Base-by-base conservation (phyloP, 2,113 vertebrate species). In the Proteles cristata region DNA sequence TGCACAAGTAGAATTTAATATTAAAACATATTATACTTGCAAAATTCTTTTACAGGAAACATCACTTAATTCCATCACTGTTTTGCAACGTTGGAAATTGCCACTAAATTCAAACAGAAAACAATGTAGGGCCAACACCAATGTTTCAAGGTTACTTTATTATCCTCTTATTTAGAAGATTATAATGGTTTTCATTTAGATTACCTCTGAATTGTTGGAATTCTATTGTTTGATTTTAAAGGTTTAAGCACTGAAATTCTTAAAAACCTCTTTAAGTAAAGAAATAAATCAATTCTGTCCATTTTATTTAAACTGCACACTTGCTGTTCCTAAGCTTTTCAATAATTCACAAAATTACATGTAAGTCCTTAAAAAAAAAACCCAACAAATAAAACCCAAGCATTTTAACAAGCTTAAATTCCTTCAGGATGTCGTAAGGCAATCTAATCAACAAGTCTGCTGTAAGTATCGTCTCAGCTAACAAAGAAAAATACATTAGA, bases 1-100 rank as follows among this genome's bases (percentile, higher is more conserved):
- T 82, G 23, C 80, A 96, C 19, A 39, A 81, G 84, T 71, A 96
- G 82, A 85, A 96, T 94, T 97, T 96, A 96, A 96, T 85, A 90
- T 8, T 73, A 74, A 90, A 97, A 81, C 65, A 84, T 48, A 79
- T 95, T 79, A 89, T 55, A 74, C 97, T 84, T 80, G 28, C 86
- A 97, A 93, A 96, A 73, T 48, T 89, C 61, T 79, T 92, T 63
- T 8, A 61, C 69, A 92, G 93, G 35, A 92, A 93, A 39, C 80
- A 87, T 45, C 55, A 91, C 48, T 95, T 97, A 96, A 95, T 96
- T 95, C 85, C 79, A 95, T 86, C 81, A 80, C 66, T 77, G 43
- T 86, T 93, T 7, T 4, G 63, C 23, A 94, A 96, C 7, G 50
- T 28, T 92, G 66, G 50, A 90, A 96, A 93, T 0, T 93, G 69